Evolutionary conservation across 2,888 invertebrate species (phyloP), one percentile per base, ranked within the genome.

Genomic region (Timandra comae): DNA sequence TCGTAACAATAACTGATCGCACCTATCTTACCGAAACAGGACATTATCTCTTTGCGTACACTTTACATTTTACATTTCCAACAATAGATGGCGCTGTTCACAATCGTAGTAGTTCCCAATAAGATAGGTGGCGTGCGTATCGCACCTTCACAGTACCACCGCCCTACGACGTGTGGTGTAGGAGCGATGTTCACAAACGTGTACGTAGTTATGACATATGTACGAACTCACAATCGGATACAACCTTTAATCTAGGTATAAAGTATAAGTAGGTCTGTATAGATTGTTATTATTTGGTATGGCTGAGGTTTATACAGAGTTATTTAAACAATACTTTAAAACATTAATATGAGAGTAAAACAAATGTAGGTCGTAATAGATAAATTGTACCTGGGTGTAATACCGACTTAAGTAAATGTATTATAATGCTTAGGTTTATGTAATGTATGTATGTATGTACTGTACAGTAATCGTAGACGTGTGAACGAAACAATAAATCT

Each of bases 271-370:
- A n/a, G n/a, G n/a, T n/a, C n/a, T n/a, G n/a, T n/a, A n/a, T n/a
- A n/a, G n/a, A n/a, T n/a, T 54, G 36, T 35, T 31, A 54, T 49
- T 78, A 75, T 81, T 81, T 82, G 82, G 80, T 80, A 78, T 75
- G 64, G 54, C 57, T 75, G 79, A 82, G 78, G 80, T 78, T 77
- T 82, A 81, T 80, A 84, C 80, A 81, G 80, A 81, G 80, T 79
- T 79, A 80, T 78, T 78, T 67, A 58, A 36, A 39, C 32, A 44
- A 42, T 43, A 43, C 52, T 48, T 36, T 30, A 27, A 27, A 20
- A 23, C 37, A 49, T 52, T 41, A 34, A 42, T 46, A 41, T n/a
- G 34, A 29, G 21, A 29, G 30, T 32, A 38, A 31, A 38, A 46
- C 23, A 43, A 38, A 41, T 12, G 36, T n/a, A 30, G 39, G 27